These are phyloP conservation scores for Eristalis intricaria DNA, from an alignment of 2,888 invertebrate species.

Conservation along the genomic window DNA sequence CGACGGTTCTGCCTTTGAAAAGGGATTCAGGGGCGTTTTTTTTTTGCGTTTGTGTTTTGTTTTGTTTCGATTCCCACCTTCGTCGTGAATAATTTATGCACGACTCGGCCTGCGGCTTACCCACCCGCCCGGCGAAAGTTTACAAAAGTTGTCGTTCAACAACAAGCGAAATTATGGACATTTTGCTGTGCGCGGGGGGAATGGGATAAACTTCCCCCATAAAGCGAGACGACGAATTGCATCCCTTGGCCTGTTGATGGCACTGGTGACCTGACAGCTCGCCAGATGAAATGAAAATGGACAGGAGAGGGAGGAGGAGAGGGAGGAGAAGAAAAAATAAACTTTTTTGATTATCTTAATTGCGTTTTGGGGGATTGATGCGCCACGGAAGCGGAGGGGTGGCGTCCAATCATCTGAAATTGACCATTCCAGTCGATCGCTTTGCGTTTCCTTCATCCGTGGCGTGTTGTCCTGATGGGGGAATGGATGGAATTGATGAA, in stretches of 20 bases:
- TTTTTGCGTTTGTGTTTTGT: slow-evolving; percentile 12
- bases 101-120: slow-evolving; percentile 17
- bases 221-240: slow-evolving; percentile 29
- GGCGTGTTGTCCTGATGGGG: neutral
- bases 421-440: slow-evolving; percentile 37
- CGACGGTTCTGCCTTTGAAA: slow-evolving; percentile 18
- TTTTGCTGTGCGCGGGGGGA: slow-evolving; percentile 19
- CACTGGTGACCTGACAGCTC: slow-evolving; percentile 55
- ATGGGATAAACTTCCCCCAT: slow-evolving; percentile 36
- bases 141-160: slow-evolving; percentile 50
- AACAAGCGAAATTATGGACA: slow-evolving; percentile 53
- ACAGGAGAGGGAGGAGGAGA: no score
- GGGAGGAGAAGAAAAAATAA: slow-evolving; percentile 11
- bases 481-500: slow-evolving; percentile 25
- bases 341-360: slow-evolving; percentile 72
- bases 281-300: slow-evolving; percentile 17
- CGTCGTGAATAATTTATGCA: slow-evolving; percentile 67
- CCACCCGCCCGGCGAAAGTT: slow-evolving; percentile 4
- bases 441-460: slow-evolving; percentile 23
- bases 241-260: slow-evolving; percentile 4
- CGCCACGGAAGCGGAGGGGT: slow-evolving; percentile 16
- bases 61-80: slow-evolving; percentile 9
- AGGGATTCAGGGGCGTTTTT: slow-evolving; percentile 32
- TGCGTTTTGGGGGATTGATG: slow-evolving; percentile 46
- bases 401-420: slow-evolving; percentile 20